Base-by-base conservation (phyloP, 2,888 invertebrate genomes). In the Aquatica leii region DNA sequence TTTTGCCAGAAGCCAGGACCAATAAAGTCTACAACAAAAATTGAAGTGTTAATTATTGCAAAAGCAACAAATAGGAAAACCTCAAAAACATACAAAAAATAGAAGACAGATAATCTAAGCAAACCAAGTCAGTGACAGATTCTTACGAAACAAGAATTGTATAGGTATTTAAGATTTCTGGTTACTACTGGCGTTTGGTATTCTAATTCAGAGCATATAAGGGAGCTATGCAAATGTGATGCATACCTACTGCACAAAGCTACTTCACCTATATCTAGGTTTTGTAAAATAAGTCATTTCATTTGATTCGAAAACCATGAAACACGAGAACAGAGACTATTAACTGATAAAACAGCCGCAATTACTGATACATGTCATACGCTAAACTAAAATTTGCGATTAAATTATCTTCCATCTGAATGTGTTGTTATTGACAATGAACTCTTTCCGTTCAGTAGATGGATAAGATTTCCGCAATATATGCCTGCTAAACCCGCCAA, bases 161-260 rank as follows among this genome's bases (percentile, higher is more conserved):
- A 51, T 21, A 20, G 24, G 15, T 46, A 58, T 14, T 21, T 58
- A 5, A 50, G 50, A 40, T 40, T 51, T 14, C n/a, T 37, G n/a
- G 21, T 58, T 50, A 58, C 58, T 24, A 14, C 31, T 17, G 41
- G 49, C 4, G 37, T 57, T 8, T 37, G 21, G 14, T 12, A 57
- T 15, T 48, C 49, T 2, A 49, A 21, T 37, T 49, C 35, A n/a
- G 49, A 58, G 12, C 51, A 50, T 50, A 12, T 40, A 20, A n/a
- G 41, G 14, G 51, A 50, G 40, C 43, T 59, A n/a, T 58, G 50
- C 50, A 50, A 50, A 40, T 40, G 24, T 34, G 37, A 57, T 35
- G 48, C 57, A n/a, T 48, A 49, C 11, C 48, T 48, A 57, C 15
- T 57, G 5, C 24, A 57, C 41, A 1, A 35, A 34, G 49, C 57